Evolutionary conservation across 2,888 invertebrate species (phyloP), one percentile per base, ranked within the genome.

Genomic region (Spilarctia lutea): DNA sequence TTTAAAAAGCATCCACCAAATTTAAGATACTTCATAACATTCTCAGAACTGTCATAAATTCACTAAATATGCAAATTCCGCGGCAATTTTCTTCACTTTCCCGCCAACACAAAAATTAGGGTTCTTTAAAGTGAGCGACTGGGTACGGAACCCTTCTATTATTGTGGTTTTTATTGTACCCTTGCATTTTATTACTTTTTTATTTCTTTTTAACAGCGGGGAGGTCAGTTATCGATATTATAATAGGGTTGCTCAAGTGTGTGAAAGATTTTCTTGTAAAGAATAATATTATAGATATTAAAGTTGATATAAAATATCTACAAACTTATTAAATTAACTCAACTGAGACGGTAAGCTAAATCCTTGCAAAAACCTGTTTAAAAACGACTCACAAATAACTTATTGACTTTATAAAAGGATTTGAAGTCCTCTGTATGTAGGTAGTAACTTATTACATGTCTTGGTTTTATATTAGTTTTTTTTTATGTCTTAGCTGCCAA

Each of bases 151-250:
- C 93, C 94, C 93, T 91, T 93, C 88, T 86, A 81, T 86, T 87
- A 86, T 83, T 81, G 89, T 86, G 90, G 88, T 88, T 92, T 91
- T 91, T 92, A 92, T 91, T 89, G 88, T 86, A 86, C 86, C 84
- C 80, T 92, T 95, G 95, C 93, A 88, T 94, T 95, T 95, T 95
- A 95, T 94, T 94, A 94, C 95, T 94, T 94, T 94, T 95, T 95
- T 95, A 95, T 95, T 92, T 93, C 91, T 94, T 94, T 94, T 91
- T 93, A 94, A 94, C 92, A 88, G 91, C 90, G 83, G 85, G 89
- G 85, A 83, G 90, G 93, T 92, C 93, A 92, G 91, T 86, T 88
- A 87, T 86, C 87, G 88, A 87, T 88, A 84, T 84, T 83, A 76
- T 79, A 67, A n/a, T 75, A 91, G 91, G 93, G 93, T 77, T 92